Percentiles rank a stretch among this genome's conserved stretches.
These are phyloP conservation scores for Heteractis magnifica DNA, from an alignment of 92 coral and sea anemone species.

Conservation along the genomic window DNA sequence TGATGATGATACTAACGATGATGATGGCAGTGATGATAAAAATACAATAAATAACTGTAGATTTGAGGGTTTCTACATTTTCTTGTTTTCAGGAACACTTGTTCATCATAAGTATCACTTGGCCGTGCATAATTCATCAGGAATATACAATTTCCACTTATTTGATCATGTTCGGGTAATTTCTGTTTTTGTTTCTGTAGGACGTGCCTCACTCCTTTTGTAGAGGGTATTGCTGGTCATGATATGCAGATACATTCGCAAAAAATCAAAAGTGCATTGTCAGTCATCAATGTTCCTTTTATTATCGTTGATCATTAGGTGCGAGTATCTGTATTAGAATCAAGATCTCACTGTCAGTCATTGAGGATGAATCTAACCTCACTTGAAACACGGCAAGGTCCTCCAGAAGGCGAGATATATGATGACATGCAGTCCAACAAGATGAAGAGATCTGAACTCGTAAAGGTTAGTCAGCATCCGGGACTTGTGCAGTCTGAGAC, in stretches of 20 bases:
- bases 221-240: not conserved
- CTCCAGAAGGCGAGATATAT: constrained; percentile 47
- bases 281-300: not conserved
- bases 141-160: constrained; percentile 62
- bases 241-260: too few species aligned
- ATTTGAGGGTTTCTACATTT: too few species aligned
- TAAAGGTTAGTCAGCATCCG: constrained; percentile 48
- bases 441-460: constrained; percentile 69
- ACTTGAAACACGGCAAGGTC: constrained; percentile 57
- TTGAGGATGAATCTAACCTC: constrained; percentile 65
- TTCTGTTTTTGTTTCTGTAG: too few species aligned
- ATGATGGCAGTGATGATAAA: not conserved
- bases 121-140: constrained; percentile 57
- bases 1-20: too few species aligned
- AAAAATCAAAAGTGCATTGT: not conserved
- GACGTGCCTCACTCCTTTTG: not conserved
- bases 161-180: constrained; percentile 79
- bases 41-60: too few species aligned
- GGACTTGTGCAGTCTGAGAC: too few species aligned
- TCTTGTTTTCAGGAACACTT: constrained; percentile 46
- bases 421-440: constrained; percentile 40
- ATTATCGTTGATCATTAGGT: constrained; percentile 40
- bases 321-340: constrained; percentile 50
- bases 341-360: constrained; percentile 77
- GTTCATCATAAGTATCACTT: constrained; percentile 61